Percentiles rank a stretch among this genome's conserved stretches.
Conservation (phyloP, 2,888 invertebrate genomes). For the Campopleginae sp. region DNA sequence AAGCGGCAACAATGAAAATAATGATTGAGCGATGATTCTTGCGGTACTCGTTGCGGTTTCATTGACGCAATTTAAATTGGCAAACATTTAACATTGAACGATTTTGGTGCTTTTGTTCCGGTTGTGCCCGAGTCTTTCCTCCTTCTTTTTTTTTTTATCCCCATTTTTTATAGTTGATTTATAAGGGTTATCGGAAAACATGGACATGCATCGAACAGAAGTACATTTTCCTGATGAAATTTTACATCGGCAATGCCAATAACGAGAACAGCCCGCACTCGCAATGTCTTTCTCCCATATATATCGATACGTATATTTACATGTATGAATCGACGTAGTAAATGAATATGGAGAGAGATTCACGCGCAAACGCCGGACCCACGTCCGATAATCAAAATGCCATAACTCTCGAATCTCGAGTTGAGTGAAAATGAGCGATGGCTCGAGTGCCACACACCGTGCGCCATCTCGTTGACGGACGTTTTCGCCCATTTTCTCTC, state of each 20-base stretch:
- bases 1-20: no score
- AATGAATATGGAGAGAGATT: constrained; percentile 56
- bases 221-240: constrained; percentile 64
- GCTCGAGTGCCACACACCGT: constrained; percentile 43
- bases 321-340: constrained; percentile 35
- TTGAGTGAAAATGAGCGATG: constrained; percentile 61
- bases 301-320: not conserved
- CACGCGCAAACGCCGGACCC: constrained; percentile 56
- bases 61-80: no score
- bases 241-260: constrained; percentile 52
- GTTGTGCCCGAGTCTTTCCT: not conserved
- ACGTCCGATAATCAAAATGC: constrained; percentile 66
- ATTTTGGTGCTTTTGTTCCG: not conserved
- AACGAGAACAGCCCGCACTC: not conserved
- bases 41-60: no score
- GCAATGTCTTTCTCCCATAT: no score
- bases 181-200: constrained; percentile 62
- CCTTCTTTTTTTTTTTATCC: not conserved
- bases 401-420: constrained; percentile 60
- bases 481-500: constrained; percentile 40
- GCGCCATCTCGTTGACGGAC: constrained; percentile 42
- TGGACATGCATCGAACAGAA: constrained; percentile 59
- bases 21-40: no score
- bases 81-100: not conserved
- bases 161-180: constrained; percentile 45